phyloP scores from a whole-genome alignment of 2,113 vertebrate species.

The Alethe castanea region DNA sequence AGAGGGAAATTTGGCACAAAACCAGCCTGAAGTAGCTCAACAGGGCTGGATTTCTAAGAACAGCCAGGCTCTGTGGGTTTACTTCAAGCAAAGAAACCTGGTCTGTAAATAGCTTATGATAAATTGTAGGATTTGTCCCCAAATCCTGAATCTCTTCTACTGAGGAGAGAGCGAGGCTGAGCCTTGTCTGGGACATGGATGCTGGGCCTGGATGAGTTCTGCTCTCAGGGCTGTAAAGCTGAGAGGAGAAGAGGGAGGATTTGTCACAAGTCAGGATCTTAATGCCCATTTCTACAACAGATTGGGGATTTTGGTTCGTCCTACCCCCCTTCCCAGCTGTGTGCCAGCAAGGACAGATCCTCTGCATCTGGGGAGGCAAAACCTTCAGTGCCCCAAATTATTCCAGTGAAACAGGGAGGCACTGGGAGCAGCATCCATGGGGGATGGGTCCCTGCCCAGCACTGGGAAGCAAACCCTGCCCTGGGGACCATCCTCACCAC shows the following conservation, averaged over 20 bases:
- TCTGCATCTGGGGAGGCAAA: rapidly evolving
- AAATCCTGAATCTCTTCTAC: background rate
- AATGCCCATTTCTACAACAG: background rate
- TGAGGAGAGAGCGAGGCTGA: background rate
- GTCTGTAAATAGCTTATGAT: background rate
- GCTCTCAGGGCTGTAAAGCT: rapidly evolving
- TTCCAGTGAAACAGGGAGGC: background rate
- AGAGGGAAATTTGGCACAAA: background rate
- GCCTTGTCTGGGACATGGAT: background rate
- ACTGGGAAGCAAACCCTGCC: background rate
- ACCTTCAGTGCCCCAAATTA: background rate
- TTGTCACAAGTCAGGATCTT: background rate
- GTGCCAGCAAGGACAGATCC: background rate
- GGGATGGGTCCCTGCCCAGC: background rate
- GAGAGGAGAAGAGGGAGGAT: background rate
- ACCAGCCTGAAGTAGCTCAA: background rate
- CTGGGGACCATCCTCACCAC: background rate
- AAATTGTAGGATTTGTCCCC: background rate
- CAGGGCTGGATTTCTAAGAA: background rate
- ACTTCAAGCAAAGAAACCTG: background rate
- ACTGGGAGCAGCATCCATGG: rapidly evolving
- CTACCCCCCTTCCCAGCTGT: background rate
- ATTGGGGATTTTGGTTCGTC: background rate
- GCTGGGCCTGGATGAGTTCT: background rate
- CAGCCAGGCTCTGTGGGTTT: background rate